phyloP scores from a whole-genome alignment of 2,888 invertebrate species.

The Masnerella sp. region DNA sequence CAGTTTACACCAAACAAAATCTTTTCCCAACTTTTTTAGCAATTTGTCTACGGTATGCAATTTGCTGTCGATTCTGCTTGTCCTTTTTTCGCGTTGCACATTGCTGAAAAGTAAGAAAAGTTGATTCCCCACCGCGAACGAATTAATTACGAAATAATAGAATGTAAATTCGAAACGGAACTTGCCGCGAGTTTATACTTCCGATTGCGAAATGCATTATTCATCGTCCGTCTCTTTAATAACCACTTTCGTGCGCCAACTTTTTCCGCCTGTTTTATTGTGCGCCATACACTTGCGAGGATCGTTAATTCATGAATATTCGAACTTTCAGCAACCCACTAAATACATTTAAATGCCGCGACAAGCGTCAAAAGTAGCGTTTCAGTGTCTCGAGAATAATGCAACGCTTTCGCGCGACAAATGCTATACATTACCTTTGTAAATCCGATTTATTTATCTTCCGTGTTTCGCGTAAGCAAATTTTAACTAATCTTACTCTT shows the following conservation, averaged over 20 bases:
- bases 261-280: constrained; percentile 16
- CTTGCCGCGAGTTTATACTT: constrained; percentile 7
- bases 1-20: no score
- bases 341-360: constrained; percentile 63
- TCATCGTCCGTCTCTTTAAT: constrained; percentile 33
- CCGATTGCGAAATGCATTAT: constrained; percentile 39
- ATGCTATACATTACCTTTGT: neutral
- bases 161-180: constrained; percentile 35
- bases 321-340: constrained; percentile 61
- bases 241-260: constrained; percentile 35
- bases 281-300: neutral
- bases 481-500: no score
- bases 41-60: no score
- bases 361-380: constrained; percentile 31
- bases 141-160: constrained; percentile 26
- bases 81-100: no score
- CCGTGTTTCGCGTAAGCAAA: no score
- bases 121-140: neutral
- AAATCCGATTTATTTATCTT: neutral
- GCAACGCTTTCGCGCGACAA: neutral
- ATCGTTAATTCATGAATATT: constrained; percentile 64
- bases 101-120: neutral
- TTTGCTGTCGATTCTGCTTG: no score
- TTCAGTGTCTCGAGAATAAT: constrained; percentile 4
- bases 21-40: no score